Base-by-base conservation (phyloP, 2,888 invertebrate species). In the Adineta ricciae region DNA sequence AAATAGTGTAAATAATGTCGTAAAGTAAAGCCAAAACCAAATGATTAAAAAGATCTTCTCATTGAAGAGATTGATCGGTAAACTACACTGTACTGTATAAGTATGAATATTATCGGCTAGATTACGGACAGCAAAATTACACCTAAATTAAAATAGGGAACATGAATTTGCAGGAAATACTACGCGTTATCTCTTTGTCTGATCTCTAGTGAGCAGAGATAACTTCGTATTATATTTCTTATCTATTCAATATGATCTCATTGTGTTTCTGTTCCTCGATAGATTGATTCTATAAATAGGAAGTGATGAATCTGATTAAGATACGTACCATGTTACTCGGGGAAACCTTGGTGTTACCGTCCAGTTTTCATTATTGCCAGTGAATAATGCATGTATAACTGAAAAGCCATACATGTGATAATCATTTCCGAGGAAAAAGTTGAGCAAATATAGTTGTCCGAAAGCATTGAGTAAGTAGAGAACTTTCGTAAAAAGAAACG, bases 81-180 rank as follows among this genome's bases (percentile, higher is more conserved):
- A 85, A 24, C 86, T 86, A 84, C 87, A 87, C 82, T 87, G 87
- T n/a, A 87, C 86, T 14, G n/a, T 83, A 83, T 85, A 83, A 19
- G 83, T 73, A 54, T 85, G 85, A n/a, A 85, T 83, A 78, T 85
- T 85, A 73, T 85, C 85, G 19, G 83, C 85, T 24, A 85, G 24
- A 54, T 84, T 84, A 36, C 87, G 84, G 14, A 87, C 84, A 84
- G 86, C 85, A 56, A 87, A 86, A 83, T 87, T 86, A 82, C 87
- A 87, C 84, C 86, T 85, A 16, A 36, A 64, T 16, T 5, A 50
- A 11, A 46, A 46, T 46, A 46, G 11, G 11, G 11, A 46, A 46
- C 11, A 46, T 46, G 46, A 46, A 46, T 46, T 46, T 46, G 46
- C 46, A 46, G 5, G 46, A 46, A 46, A 46, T 46, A 46, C 5